Evolutionary conservation across 2,888 invertebrate species (phyloP), one percentile per base, ranked within the genome.

Genomic region (Lithophane leautieri): DNA sequence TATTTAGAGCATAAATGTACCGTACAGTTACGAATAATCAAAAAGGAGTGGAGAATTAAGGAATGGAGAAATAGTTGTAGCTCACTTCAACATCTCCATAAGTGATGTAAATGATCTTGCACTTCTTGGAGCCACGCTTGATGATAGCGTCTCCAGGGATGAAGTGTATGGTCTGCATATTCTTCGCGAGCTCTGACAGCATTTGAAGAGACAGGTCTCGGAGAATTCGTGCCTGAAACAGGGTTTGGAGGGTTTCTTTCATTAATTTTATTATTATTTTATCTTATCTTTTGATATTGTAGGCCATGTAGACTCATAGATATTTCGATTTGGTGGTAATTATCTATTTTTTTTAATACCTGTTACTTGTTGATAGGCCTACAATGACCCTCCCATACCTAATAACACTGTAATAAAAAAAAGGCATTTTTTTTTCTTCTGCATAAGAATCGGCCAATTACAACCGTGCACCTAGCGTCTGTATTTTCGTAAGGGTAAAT

Each of bases 71-170:
- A 28, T 28, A 58, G n/a, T 7, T 25, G 4, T 52, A 7, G 47
- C 68, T 81, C 78, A 95, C 95, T 88, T 95, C 95, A 47, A 95
- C 80, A 73, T 95, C 95, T 28, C 95, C 95, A 67, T 94, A 95
- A 0, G 93, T 93, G 47, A 95, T 93, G 79, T 92, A 95, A 73
- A 94, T 94, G 34, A 94, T 92, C 0, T 92, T 88, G 19, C 92
- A 90, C 73, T 94, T 95, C 66, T 79, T 91, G 4, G 92, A 89
- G 0, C 89, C 89, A 40, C 95, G 90, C 78, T 93, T 91, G 77
- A 95, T 94, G 66, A 95, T 94, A 4, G 91, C 81, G 72, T 95
- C 95, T 8, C 95, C 95, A 0, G 95, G 95, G 11, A 95, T 95
- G 77, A 93, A 95, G 76, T 94, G 91, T 6, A 94, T 91, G 0